Evolutionary conservation across 2,888 invertebrate species (phyloP).

Genomic region (Cephus spinipes): DNA sequence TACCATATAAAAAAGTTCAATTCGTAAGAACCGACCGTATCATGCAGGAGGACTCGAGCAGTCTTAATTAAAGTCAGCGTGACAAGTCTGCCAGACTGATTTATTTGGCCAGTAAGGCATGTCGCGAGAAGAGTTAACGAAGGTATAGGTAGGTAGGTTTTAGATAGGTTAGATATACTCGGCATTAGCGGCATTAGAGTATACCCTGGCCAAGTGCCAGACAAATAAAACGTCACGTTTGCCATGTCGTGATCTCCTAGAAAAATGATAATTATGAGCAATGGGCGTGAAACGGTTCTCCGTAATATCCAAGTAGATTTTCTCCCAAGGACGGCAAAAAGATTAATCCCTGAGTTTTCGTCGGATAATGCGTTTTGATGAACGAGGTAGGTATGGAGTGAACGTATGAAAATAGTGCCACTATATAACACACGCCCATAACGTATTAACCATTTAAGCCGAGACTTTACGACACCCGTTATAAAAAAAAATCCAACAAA

Average conservation of each 20-base stretch:
- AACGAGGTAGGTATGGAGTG: not conserved
- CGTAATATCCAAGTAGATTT: slow-evolving; percentile 2
- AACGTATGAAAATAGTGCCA: not conserved
- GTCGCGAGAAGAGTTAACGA: not conserved
- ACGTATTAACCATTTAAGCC: not conserved
- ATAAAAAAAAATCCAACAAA: not conserved
- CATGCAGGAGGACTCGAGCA: not conserved
- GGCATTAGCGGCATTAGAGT: not conserved
- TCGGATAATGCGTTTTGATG: not conserved
- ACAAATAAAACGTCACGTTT: slow-evolving; percentile 5
- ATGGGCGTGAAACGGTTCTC: not conserved
- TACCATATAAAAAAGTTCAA: not conserved
- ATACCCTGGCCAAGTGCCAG: not conserved
- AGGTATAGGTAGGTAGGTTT: not conserved
- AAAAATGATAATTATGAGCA: slow-evolving; percentile 5
- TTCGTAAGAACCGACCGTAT: not conserved
- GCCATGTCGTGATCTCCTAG: not conserved
- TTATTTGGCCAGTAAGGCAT: not conserved
- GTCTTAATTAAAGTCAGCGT: slow-evolving; percentile 5
- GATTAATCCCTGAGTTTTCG: not conserved
- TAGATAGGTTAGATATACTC: not conserved
- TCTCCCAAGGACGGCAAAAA: not conserved
- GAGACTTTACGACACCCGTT: not conserved
- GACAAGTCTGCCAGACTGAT: slow-evolving; percentile 1
- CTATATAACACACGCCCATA: not conserved